Conservation (phyloP, 2,888 invertebrate genomes). For the Dryobota labecula region DNA sequence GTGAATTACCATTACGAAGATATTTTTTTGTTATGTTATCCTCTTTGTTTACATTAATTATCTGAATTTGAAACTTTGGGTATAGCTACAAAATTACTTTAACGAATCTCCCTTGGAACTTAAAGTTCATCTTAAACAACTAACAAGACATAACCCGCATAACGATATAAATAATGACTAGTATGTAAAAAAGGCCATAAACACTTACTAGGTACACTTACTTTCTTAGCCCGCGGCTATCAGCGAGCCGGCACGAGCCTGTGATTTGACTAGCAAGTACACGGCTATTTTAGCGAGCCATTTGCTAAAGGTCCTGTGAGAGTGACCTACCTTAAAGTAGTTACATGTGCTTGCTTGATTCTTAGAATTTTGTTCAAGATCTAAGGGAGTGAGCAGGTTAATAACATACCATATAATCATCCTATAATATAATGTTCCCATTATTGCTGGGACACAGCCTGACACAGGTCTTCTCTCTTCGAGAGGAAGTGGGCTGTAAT, state of each 20-base stretch:
- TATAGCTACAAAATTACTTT: background rate
- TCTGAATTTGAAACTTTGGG: no score
- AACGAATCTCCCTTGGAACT: background rate
- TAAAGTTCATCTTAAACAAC: background rate
- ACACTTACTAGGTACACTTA: constrained; percentile 32
- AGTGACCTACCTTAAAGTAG: constrained; percentile 32
- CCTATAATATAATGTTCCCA: no score
- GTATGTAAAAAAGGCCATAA: constrained; percentile 40
- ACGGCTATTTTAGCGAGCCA: constrained; percentile 51
- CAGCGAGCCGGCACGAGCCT: constrained; percentile 31
- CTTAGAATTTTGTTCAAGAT: constrained; percentile 16
- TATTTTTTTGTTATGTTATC: no score
- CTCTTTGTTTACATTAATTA: no score
- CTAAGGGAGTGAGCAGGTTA: background rate
- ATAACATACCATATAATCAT: no score
- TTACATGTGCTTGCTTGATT: constrained; percentile 17
- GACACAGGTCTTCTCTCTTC: no score
- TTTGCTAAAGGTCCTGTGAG: constrained; percentile 47
- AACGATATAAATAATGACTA: constrained; percentile 13
- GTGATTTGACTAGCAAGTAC: constrained; percentile 46
- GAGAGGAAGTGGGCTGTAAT: no score
- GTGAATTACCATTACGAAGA: no score
- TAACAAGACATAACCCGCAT: constrained; percentile 3
- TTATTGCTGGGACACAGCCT: no score
- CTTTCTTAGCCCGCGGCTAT: constrained; percentile 57